phyloP scores from a whole-genome alignment of 2,888 invertebrate species.

The Leptarthrus brevirostris region DNA sequence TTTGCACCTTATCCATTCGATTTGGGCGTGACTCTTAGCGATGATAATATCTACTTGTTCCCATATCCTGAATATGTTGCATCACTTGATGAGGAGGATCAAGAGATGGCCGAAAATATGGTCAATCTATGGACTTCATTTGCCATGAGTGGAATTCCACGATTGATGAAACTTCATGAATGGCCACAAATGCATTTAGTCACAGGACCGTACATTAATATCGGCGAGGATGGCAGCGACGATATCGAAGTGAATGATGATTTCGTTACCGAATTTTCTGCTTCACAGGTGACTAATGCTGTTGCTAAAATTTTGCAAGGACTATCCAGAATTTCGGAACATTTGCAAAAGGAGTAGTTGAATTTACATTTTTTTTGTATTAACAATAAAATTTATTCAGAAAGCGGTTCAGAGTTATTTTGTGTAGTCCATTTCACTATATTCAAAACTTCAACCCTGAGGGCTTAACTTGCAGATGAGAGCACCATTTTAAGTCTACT shows the following conservation, averaged over 20 bases:
- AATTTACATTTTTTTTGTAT: too few relatives aligned
- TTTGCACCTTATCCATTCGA: constrained; percentile 65
- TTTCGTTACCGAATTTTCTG: constrained; percentile 63
- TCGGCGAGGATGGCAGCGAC: constrained; percentile 60
- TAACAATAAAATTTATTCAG: too few relatives aligned
- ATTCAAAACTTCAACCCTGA: too few relatives aligned
- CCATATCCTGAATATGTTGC: constrained; percentile 64
- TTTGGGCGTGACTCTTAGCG: constrained; percentile 71
- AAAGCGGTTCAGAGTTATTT: too few relatives aligned
- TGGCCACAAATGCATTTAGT: constrained; percentile 62
- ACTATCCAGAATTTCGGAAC: not conserved
- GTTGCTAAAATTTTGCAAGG: not conserved
- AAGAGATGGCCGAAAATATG: constrained; percentile 65
- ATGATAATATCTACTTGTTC: constrained; percentile 72
- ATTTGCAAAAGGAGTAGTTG: too few relatives aligned
- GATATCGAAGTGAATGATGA: constrained; percentile 61
- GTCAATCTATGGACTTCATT: constrained; percentile 66
- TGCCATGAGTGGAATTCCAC: constrained; percentile 61
- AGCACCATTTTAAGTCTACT: too few relatives aligned
- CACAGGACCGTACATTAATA: constrained; percentile 64
- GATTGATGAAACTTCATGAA: constrained; percentile 54
- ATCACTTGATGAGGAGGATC: constrained; percentile 62
- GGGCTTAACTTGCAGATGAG: too few relatives aligned
- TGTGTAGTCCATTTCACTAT: too few relatives aligned
- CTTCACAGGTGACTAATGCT: not conserved